Percentiles rank a stretch among this genome's conserved stretches.
These are phyloP conservation scores for Lophochroa leadbeateri DNA, from an alignment of 2,113 vertebrate species.

Conservation along the genomic window DNA sequence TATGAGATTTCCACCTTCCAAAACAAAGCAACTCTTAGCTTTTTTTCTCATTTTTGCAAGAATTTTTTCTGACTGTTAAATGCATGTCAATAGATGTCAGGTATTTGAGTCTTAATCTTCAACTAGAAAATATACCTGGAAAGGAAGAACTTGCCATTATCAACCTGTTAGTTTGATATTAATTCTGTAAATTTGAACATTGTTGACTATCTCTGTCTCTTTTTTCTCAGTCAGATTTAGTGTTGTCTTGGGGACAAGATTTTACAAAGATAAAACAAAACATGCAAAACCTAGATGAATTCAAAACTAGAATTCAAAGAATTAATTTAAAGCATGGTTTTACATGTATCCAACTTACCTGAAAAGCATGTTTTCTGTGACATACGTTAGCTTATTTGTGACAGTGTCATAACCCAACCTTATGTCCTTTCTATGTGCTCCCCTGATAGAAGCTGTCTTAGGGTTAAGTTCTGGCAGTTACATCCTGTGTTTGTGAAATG, in stretches of 20 bases:
- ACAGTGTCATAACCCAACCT: no score
- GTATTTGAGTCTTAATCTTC: neutral
- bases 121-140: neutral
- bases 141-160: neutral
- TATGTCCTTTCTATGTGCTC: neutral
- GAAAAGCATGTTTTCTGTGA: no score
- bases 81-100: neutral
- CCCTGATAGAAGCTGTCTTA: neutral
- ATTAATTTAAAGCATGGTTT: neutral
- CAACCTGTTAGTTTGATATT: neutral
- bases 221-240: neutral
- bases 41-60: neutral
- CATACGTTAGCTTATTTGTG: no score
- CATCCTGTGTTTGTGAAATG: neutral
- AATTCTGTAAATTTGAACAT: neutral
- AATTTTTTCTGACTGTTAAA: neutral
- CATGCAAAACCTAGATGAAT: neutral
- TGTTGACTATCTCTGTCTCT: neutral
- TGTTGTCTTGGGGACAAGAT: neutral
- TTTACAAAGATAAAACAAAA: fast-evolving
- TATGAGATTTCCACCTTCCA: neutral
- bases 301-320: neutral
- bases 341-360: no score
- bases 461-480: neutral
- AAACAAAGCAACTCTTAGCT: neutral